Evolutionary conservation across 2,797 vertebrate genomes (phyloP), one percentile per base, ranked within the genome.

Genomic region (Notolabrus celidotus): DNA sequence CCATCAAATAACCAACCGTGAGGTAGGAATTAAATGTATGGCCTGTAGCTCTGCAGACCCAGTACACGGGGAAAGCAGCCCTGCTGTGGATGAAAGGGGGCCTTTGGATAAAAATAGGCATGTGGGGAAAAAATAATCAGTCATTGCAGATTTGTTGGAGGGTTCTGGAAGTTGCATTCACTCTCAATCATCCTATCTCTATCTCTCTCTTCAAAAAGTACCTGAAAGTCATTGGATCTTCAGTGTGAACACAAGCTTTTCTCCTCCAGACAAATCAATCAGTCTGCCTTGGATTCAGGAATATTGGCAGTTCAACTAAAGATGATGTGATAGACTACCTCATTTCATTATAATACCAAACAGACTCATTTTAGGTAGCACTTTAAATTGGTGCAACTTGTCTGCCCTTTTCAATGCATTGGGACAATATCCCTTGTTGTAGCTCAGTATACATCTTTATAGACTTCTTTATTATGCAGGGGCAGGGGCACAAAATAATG

Each of bases 1-100:
- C 63, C 80, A 73, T 71, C 65, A 51, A 69, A 76, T 84, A 74
- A 79, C 83, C 76, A 77, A 75, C 77, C 76, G 59, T n/a, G 54
- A 77, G 59, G 83, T 57, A 71, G 36, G 78, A 75, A 83, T 75
- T 77, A 74, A 62, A 66, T 66, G 66, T 53, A 55, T 19, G 62
- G 73, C 55, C 55, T 67, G 77, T 67, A 79, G 70, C 79, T 85
- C 64, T 60, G 41, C 46, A 67, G 67, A 43, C 45, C 29, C 23
- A 29, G 51, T 47, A 66, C 55, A 38, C 33, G 14, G 4, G 27
- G 22, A 47, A 52, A 67, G 11, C 47, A 54, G 43, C 10, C 38
- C 29, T 55, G 67, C 2, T 31, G 42, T 45, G 9, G 15, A 39
- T 2, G 17, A 33, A 57, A 19, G 34, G 10, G 47, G 10, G 47